Base-by-base conservation (phyloP, 2,113 vertebrate genomes). In the Bos indicus region DNA sequence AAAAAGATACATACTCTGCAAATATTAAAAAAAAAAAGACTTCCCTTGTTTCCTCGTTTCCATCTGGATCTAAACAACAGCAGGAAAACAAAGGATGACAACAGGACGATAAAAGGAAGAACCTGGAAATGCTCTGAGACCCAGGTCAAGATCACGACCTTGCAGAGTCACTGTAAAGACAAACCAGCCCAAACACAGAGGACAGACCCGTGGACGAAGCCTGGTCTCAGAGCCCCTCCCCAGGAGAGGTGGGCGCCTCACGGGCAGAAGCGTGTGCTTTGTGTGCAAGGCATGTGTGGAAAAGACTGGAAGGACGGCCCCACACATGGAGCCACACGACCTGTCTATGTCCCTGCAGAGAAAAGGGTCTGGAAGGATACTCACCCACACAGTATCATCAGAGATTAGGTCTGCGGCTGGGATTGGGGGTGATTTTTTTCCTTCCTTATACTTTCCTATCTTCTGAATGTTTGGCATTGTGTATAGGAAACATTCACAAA, bases 211-310 rank as follows among this genome's bases (percentile, higher is more conserved):
- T 11, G 60, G 51, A 46, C 74, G 21, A 43, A 80, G 51, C 7
- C 90, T 28, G 30, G 19, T 19, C 81, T n/a, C 52, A 48, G 0
- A 11, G 51, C 28, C 30, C 56, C 9, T 12, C 57, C 30, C 48
- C 60, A 43, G 3, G 33, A 28, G 12, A 14, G 2, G 16, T 2
- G 60, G 8, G 43, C 25, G 25, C 19, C 77, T 43, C 33, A 1
- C 0, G 13, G 87, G 28, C 60, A 48, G 16, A 14, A 26, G 4
- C n/a, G 6, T 43, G n/a, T 13, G 6, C 33, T 36, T 13, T 30
- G 28, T 33, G 5, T 28, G 5, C 17, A 40, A 5, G 0, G 1
- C 1, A 52, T 1, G 1, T 21, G 6, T 28, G 62, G 74, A 19
- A 80, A 85, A 64, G 43, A 13, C 5, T 2, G 21, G 64, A 85